These are phyloP conservation scores for Parauchenoglanis punctatus DNA, from an alignment of 2,797 vertebrate species.

Conservation along the genomic window DNA sequence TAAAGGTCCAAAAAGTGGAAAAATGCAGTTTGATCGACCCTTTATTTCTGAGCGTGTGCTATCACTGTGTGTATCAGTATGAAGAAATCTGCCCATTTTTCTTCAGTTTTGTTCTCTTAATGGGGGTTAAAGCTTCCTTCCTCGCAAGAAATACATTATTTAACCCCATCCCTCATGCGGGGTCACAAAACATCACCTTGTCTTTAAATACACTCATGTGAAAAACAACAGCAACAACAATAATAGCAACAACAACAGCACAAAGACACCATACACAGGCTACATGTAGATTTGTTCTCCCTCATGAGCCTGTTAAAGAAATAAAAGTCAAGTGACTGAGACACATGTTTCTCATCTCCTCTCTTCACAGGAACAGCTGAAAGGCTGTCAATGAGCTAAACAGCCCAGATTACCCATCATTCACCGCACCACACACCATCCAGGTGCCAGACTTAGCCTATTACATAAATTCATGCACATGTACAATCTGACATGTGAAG, in stretches of 20 bases:
- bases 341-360: conserved; percentile 66
- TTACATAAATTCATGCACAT: conserved; percentile 10
- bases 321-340: conserved; percentile 65
- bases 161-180: not conserved
- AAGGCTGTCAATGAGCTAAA: conserved; percentile 51
- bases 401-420: not conserved
- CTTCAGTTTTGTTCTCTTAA: not conserved
- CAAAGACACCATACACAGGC: conserved; percentile 12
- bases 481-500: conserved; percentile 29
- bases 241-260: not conserved
- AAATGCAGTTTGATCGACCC: not conserved
- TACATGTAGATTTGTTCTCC: not conserved
- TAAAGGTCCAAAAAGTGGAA: not conserved
- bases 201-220: not conserved
- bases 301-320: not conserved
- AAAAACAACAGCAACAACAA: not conserved
- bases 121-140: not conserved
- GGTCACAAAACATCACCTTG: not conserved
- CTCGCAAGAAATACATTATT: not conserved
- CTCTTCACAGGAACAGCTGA: conserved; percentile 37
- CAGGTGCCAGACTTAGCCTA: not conserved
- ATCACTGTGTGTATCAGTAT: no score
- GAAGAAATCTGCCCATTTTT: not conserved
- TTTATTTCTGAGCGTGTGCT: not conserved
- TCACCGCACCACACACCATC: not conserved